Evolutionary conservation across 2,888 invertebrate genomes (phyloP).

Genomic region (Pasiphila rectangulata): DNA sequence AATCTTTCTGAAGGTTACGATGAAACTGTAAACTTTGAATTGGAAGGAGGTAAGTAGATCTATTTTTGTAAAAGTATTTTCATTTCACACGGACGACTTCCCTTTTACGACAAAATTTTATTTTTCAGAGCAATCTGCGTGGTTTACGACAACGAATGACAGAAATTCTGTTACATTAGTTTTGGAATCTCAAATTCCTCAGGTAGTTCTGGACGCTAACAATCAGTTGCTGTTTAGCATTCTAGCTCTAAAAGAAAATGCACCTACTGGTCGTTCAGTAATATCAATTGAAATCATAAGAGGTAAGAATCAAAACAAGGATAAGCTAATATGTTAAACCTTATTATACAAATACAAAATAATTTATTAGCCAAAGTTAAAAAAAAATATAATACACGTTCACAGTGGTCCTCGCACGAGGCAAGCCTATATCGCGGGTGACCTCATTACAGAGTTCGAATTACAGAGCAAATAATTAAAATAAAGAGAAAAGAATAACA

Average conservation of each 20-base stretch:
- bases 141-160: slow-evolving; percentile 32
- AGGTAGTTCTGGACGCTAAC: slow-evolving; percentile 36
- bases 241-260: slow-evolving; percentile 37
- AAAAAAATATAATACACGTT: no score
- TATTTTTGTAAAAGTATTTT: no score
- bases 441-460: no score
- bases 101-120: not conserved
- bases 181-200: slow-evolving; percentile 28
- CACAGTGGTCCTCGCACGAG: no score
- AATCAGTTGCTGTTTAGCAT: slow-evolving; percentile 42
- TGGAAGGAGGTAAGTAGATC: slow-evolving; percentile 51
- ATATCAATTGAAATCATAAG: slow-evolving; percentile 44
- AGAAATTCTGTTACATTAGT: slow-evolving; percentile 29
- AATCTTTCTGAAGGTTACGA: slow-evolving; percentile 46
- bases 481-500: no score
- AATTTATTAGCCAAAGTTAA: no score
- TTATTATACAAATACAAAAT: no score
- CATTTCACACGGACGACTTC: no score
- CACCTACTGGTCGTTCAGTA: slow-evolving; percentile 34
- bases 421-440: no score
- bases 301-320: slow-evolving; percentile 33
- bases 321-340: no score
- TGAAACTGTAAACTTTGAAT: slow-evolving; percentile 41
- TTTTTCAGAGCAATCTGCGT: slow-evolving; percentile 35
- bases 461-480: no score